Percentiles rank a stretch among this genome's conserved stretches.
phyloP scores from a whole-genome alignment of 2,113 vertebrate species.

The Rhea pennata region DNA sequence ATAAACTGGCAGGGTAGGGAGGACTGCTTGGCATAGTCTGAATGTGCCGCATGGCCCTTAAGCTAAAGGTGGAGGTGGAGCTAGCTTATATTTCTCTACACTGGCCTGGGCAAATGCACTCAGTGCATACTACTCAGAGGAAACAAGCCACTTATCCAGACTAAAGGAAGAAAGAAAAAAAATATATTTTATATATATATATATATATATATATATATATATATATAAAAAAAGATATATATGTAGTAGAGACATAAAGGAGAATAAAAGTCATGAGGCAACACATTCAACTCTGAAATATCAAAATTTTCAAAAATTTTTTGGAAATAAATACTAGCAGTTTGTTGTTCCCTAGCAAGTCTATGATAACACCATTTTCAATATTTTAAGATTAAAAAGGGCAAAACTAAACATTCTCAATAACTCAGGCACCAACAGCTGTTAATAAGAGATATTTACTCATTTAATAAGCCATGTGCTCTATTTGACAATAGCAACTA shows the following conservation, averaged over 20 bases:
- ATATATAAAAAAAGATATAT: too few species aligned
- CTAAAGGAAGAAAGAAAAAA: background rate
- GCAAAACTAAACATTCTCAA: background rate
- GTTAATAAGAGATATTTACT: background rate
- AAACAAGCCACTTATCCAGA: background rate
- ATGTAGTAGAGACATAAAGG: background rate
- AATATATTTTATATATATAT: too few species aligned
- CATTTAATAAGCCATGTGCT: background rate
- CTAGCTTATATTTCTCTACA: accelerated
- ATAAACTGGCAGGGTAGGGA: background rate
- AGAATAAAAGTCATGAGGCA: background rate
- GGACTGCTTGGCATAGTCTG: background rate
- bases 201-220: too few species aligned
- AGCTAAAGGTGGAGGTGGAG: accelerated
- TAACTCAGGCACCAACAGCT: background rate
- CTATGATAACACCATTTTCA: too few species aligned
- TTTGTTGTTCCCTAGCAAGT: background rate
- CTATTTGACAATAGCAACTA: background rate
- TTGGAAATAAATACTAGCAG: background rate
- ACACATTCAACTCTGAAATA: background rate
- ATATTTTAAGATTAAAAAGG: background rate
- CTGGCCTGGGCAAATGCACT: background rate
- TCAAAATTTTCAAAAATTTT: background rate
- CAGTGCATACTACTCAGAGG: background rate
- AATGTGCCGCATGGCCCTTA: background rate